Conservation (phyloP, 2,113 vertebrate genomes). For the Hemiscyllium ocellatum region DNA sequence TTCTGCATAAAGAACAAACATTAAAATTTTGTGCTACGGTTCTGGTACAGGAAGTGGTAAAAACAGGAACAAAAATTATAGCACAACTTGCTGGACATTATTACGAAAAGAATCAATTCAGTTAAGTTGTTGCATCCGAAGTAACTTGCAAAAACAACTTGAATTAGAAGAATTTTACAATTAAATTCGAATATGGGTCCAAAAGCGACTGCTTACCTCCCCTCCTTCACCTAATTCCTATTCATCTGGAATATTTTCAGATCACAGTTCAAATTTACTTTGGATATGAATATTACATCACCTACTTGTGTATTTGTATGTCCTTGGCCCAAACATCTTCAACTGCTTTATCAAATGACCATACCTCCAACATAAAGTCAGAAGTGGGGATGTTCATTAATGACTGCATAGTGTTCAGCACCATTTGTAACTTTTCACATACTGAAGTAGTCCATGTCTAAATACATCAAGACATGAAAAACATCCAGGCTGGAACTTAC, state of each 20-base stretch:
- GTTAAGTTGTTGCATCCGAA: background rate
- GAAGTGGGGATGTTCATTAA: too few relatives aligned
- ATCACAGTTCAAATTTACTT: background rate
- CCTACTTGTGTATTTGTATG: background rate
- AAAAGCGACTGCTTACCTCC: background rate
- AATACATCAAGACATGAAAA: too few relatives aligned
- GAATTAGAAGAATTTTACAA: background rate
- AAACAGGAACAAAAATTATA: conserved; percentile 30
- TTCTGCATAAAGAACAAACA: background rate
- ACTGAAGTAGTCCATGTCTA: too few relatives aligned
- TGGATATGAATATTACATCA: background rate
- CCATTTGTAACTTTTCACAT: too few relatives aligned
- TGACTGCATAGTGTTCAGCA: too few relatives aligned
- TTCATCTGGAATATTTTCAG: background rate
- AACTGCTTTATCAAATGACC: too few relatives aligned
- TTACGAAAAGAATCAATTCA: background rate
- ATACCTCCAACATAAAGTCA: too few relatives aligned
- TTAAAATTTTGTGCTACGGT: background rate
- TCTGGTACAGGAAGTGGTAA: conserved; percentile 9
- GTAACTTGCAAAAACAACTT: background rate
- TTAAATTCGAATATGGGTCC: background rate
- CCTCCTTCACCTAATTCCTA: background rate
- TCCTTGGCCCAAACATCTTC: too few relatives aligned
- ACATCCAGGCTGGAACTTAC: too few relatives aligned
- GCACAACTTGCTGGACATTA: background rate